phyloP scores from a whole-genome alignment of 1,140 invertebrate species.

The Coenobita brevimanus region DNA sequence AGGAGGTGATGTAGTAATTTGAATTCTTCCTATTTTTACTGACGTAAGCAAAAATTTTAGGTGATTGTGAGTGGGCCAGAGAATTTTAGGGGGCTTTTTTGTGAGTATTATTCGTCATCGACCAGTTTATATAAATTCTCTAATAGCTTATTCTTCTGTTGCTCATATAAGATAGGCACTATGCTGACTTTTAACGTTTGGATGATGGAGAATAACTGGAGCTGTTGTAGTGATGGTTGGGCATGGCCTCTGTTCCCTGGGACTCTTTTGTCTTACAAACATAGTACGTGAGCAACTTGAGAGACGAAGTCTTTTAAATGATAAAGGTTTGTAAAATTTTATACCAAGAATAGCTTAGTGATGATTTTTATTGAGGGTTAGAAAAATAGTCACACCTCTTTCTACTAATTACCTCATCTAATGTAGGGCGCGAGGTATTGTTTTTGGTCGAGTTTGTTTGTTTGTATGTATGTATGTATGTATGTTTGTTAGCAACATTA shows the following conservation, averaged over 20 bases:
- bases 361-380: background rate
- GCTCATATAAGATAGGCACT: conserved; percentile 18
- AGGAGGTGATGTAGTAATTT: conserved; percentile 20
- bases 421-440: too few species aligned
- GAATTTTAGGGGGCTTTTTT: conserved; percentile 1
- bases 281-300: conserved; percentile 8
- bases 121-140: conserved; percentile 16
- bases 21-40: background rate
- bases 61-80: background rate
- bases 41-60: background rate
- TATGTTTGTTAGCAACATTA: too few species aligned
- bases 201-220: background rate
- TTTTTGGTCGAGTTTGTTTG: too few species aligned
- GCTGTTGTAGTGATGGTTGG: background rate
- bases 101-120: conserved; percentile 20
- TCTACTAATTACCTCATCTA: background rate
- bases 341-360: background rate
- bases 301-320: background rate
- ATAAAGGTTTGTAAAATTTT: conserved; percentile 7
- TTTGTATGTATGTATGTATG: too few species aligned
- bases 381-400: background rate
- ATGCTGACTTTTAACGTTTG: background rate
- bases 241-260: conserved; percentile 21
- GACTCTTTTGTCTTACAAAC: conserved; percentile 15
- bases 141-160: conserved; percentile 46